phyloP scores from a whole-genome alignment of 2,888 invertebrate species.

The Andrena bucephala region DNA sequence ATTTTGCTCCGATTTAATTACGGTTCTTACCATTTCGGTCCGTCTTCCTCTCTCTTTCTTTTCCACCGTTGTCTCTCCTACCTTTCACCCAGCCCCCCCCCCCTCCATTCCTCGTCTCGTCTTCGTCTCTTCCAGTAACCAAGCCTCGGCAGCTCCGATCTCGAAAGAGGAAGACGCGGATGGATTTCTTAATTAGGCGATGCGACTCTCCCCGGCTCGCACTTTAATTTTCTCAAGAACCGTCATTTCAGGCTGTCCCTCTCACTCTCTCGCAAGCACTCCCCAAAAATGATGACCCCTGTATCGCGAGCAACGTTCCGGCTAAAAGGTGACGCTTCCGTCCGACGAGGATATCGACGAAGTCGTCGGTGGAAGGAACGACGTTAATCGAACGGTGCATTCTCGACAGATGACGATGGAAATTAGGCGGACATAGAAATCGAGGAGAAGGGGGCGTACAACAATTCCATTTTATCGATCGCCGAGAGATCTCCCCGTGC shows the following conservation, averaged over 20 bases:
- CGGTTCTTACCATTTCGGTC: slow-evolving; percentile 75
- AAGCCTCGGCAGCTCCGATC: slow-evolving; percentile 50
- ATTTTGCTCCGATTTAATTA: slow-evolving; percentile 83
- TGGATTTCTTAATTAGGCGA: slow-evolving; percentile 72
- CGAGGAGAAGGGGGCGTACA: slow-evolving; percentile 13
- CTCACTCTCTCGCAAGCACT: slow-evolving; percentile 50
- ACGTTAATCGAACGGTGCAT: slow-evolving; percentile 34
- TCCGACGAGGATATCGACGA: slow-evolving; percentile 25
- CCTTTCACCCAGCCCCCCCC: slow-evolving; percentile 4
- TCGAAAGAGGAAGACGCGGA: slow-evolving; percentile 71
- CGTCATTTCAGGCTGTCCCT: slow-evolving; percentile 17
- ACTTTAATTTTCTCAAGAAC: slow-evolving; percentile 65
- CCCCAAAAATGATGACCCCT: slow-evolving; percentile 51
- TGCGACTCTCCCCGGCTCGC: slow-evolving; percentile 58
- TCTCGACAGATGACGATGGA: slow-evolving; percentile 24
- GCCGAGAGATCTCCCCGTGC: slow-evolving; percentile 32
- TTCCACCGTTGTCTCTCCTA: slow-evolving; percentile 3
- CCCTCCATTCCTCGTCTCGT: slow-evolving; percentile 35
- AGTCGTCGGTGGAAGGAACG: neutral
- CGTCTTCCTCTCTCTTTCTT: slow-evolving; percentile 41
- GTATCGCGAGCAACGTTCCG: neutral
- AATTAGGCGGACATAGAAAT: slow-evolving; percentile 55
- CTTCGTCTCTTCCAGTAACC: slow-evolving; percentile 38
- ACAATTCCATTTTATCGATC: slow-evolving; percentile 57
- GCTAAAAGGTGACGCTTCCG: neutral